These are phyloP conservation scores for Vanacampus margaritifer DNA, from an alignment of 2,113 vertebrate genomes.

Conservation along the genomic window DNA sequence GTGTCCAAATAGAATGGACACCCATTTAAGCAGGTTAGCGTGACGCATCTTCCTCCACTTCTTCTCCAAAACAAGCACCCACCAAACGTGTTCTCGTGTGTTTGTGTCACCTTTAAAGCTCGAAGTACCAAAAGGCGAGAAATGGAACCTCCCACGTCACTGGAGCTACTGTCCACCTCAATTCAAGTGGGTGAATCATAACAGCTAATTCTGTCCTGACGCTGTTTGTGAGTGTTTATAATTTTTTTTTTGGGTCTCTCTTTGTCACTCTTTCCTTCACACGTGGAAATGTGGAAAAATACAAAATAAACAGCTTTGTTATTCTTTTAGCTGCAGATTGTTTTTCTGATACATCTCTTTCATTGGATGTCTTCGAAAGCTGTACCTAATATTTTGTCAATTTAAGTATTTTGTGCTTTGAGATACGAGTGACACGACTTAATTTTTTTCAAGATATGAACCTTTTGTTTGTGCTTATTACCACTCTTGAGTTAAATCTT, in stretches of 20 bases:
- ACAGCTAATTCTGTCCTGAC: slow-evolving; percentile 39
- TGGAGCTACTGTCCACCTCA: slow-evolving; percentile 27
- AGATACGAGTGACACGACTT: no score
- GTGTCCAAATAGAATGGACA: not conserved
- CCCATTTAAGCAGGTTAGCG: not conserved
- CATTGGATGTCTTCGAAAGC: not conserved
- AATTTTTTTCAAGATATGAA: no score
- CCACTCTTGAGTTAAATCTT: no score
- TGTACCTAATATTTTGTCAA: not conserved
- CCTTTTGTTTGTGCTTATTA: no score
- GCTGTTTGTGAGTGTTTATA: slow-evolving; percentile 16
- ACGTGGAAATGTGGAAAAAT: slow-evolving; percentile 1
- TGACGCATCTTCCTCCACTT: slow-evolving; percentile 2
- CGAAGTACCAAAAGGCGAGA: slow-evolving; percentile 26
- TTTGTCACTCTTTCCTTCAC: slow-evolving; percentile 12
- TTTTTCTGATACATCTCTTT: not conserved
- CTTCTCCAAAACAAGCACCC: slow-evolving; percentile 18
- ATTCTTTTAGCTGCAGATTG: not conserved
- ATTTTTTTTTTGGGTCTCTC: slow-evolving; percentile 29
- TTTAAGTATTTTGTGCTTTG: not conserved
- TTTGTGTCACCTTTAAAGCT: slow-evolving; percentile 21
- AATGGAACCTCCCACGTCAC: slow-evolving; percentile 10
- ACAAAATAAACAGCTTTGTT: not conserved
- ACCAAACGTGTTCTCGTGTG: not conserved
- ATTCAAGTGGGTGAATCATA: slow-evolving; percentile 46